Base-by-base conservation (phyloP, 2,888 invertebrate species). In the Hypena proboscidalis region DNA sequence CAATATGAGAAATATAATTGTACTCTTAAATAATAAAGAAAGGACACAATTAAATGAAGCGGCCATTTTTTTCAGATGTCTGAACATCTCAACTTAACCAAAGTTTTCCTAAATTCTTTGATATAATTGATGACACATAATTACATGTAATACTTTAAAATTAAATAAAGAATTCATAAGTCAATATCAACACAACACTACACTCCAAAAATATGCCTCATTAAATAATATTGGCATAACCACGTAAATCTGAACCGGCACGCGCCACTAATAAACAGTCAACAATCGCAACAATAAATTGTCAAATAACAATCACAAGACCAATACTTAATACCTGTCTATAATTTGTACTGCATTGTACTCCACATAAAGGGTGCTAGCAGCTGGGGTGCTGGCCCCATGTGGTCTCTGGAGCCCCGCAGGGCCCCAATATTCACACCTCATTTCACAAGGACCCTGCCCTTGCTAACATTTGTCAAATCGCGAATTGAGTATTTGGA, bases 361-460 rank as follows among this genome's bases (percentile, higher is more conserved):
- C 23, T 58, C 54, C 58, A 65, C 57, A 65, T 67, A 75, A 81
- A 79, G 85, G 85, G 55, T 67, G 53, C 49, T 74, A 77, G 70
- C 87, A 85, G 85, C 83, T 86, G 86, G 77, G 76, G 67, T 47
- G 37, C n/a, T n/a, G 46, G 50, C 79, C 80, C 79, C 76, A 71
- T 69, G 82, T 77, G 79, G 75, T 65, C 74, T 60, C 43, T 42
- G 66, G 67, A 63, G 55, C 69, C 90, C 90, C 85, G 83, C 70
- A 42, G 88, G 80, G 87, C 80, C 63, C 64, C 88, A 89, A 90
- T 90, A 90, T 89, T 90, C 90, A 90, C 90, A 90, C 90, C 87
- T 90, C 90, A 89, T 89, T 90, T 87, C 83, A 85, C 89, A 80
- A 78, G 74, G 70, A 71, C 75, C 78, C 74, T 67, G 74, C 78